Conservation (phyloP, 2,113 vertebrate species). For the Lucifuga dentata region DNA sequence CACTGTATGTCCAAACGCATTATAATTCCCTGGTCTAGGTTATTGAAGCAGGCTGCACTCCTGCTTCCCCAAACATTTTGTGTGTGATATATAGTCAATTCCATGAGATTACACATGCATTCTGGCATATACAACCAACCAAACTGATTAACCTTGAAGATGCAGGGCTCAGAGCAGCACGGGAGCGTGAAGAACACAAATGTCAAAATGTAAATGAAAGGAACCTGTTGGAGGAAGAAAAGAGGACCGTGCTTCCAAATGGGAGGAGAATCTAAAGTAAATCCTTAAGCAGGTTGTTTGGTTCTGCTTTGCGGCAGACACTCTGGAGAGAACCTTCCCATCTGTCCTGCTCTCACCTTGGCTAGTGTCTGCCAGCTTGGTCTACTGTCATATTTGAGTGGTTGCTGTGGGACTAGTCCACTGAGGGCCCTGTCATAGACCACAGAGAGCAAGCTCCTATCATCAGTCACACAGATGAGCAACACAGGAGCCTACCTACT, state of each 20-base stretch:
- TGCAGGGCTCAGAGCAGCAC: conserved; percentile 44
- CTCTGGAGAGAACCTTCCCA: conserved; percentile 63
- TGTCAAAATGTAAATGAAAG: conserved; percentile 61
- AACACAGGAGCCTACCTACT: conserved; percentile 49
- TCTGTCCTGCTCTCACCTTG: conserved; percentile 79
- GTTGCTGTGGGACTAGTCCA: conserved; percentile 71
- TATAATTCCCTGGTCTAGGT: conserved; percentile 56
- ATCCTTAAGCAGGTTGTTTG: conserved; percentile 71
- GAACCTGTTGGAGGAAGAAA: conserved; percentile 42
- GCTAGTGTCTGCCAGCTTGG: conserved; percentile 64
- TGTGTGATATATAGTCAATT: conserved; percentile 73
- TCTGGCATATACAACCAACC: conserved; percentile 50
- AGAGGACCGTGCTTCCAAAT: conserved; percentile 17
- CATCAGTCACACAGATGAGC: conserved; percentile 77
- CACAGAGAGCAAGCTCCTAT: conserved; percentile 67
- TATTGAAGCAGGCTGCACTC: conserved; percentile 54
- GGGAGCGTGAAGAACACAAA: conserved; percentile 65
- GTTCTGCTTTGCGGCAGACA: conserved; percentile 56
- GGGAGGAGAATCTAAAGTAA: conserved; percentile 59
- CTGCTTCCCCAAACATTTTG: conserved; percentile 39
- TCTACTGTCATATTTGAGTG: conserved; percentile 76
- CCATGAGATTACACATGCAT: conserved; percentile 67
- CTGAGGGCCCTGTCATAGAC: conserved; percentile 70
- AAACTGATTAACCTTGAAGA: conserved; percentile 68
- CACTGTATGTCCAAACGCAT: conserved; percentile 69